Evolutionary conservation across 2,888 invertebrate species (phyloP).

Genomic region (Megastigmus dorsalis): DNA sequence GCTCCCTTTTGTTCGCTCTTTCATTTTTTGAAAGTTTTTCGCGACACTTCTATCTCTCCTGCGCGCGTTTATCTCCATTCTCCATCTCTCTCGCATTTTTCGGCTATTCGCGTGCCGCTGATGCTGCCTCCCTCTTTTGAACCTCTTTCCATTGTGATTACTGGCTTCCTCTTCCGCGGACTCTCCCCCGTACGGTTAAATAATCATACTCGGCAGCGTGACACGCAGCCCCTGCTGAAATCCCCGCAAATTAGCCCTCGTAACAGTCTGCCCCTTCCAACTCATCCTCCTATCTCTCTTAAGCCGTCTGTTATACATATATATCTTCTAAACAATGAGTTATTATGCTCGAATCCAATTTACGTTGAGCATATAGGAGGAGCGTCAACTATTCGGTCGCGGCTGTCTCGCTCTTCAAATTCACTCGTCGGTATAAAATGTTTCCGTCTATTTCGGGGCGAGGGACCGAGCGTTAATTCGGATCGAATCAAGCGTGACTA

Average conservation of each 20-base stretch:
- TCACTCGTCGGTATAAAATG: conserved; percentile 18
- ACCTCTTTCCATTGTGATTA: conserved; percentile 10
- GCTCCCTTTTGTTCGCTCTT: neutral
- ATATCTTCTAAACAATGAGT: conserved; percentile 35
- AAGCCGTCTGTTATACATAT: too few relatives aligned
- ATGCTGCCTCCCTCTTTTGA: too few relatives aligned
- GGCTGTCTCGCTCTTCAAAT: neutral
- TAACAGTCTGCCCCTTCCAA: neutral
- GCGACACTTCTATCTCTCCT: too few relatives aligned
- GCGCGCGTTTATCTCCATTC: neutral
- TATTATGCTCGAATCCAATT: conserved; percentile 30
- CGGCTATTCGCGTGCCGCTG: too few relatives aligned
- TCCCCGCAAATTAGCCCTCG: neutral
- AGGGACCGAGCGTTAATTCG: conserved; percentile 7
- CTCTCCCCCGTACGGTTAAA: neutral
- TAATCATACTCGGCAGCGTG: too few relatives aligned
- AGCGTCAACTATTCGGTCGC: neutral
- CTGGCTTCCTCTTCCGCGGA: neutral
- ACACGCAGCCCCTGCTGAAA: neutral
- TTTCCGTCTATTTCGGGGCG: conserved; percentile 3
- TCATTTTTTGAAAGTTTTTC: conserved; percentile 14
- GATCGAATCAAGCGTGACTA: conserved; percentile 25
- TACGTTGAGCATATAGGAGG: neutral
- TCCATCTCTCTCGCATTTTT: neutral
- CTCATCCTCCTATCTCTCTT: neutral